A percentile compares a stretch with the other conserved stretches of the same genome.
Evolutionary conservation across 2,113 vertebrate genomes (phyloP).

Genomic region (Cinclus mexicanus): DNA sequence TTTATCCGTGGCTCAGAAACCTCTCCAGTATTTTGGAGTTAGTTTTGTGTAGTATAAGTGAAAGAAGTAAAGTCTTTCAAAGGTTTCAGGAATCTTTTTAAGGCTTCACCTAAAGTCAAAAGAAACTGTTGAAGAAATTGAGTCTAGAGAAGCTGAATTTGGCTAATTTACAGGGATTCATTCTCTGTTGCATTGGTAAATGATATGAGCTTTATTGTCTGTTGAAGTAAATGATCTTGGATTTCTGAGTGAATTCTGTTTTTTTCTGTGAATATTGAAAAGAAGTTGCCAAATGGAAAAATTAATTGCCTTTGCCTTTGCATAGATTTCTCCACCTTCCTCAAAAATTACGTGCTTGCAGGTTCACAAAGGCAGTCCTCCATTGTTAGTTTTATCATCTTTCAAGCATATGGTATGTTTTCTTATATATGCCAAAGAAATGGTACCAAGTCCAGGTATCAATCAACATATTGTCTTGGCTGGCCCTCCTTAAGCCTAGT

Average conservation of each 20-base stretch:
- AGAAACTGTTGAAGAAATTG: background rate
- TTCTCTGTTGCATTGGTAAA: background rate
- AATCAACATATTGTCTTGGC: background rate
- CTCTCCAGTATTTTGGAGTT: background rate
- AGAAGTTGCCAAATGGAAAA: constrained; percentile 32
- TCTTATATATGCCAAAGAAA: background rate
- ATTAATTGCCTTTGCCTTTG: background rate
- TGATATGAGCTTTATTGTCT: background rate
- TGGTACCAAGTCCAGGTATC: background rate
- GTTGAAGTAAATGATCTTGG: background rate
- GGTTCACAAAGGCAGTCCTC: background rate
- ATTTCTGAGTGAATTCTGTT: constrained; percentile 15
- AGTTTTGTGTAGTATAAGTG: background rate
- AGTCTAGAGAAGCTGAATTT: background rate
- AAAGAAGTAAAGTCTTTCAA: background rate
- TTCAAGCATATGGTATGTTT: constrained; percentile 20
- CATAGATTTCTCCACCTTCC: background rate
- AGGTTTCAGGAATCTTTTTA: background rate
- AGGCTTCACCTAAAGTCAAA: background rate
- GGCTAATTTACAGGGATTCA: background rate
- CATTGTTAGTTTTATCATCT: constrained; percentile 61
- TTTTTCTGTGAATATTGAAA: constrained; percentile 21
- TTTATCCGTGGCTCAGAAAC: background rate
- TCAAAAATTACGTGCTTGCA: background rate
- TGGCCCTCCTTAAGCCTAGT: background rate